Percentiles rank a stretch among this genome's conserved stretches.
These are phyloP conservation scores for Drosophila grimshawi DNA, from an alignment of 1,140 invertebrate genomes.

Conservation along the genomic window DNA sequence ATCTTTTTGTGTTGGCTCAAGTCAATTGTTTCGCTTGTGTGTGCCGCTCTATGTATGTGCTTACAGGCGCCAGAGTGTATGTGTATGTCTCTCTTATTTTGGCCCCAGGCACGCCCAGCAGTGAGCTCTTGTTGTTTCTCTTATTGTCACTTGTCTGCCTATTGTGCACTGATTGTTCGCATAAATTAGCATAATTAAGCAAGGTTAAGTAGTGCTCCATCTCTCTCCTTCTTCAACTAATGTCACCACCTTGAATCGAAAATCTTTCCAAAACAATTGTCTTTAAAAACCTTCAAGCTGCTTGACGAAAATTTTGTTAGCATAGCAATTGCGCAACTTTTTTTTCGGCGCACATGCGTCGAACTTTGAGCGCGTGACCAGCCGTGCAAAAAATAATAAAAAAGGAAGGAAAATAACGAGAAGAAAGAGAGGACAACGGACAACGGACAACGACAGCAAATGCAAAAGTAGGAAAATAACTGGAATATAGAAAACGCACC, in stretches of 20 bases:
- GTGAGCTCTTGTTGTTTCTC: conserved; percentile 31
- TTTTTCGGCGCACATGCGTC: conserved; percentile 28
- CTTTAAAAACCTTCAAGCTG: conserved; percentile 8
- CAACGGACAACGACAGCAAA: conserved; percentile 12
- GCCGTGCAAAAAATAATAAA: conserved; percentile 45
- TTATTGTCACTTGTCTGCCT: conserved; percentile 75
- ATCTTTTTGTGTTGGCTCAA: conserved; percentile 73
- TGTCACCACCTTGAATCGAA: not conserved
- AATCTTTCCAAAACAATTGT: conserved; percentile 31
- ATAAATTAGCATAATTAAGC: conserved; percentile 82
- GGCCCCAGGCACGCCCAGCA: conserved; percentile 59
- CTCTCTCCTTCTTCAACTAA: not conserved
- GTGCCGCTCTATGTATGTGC: conserved; percentile 9
- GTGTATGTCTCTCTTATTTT: conserved; percentile 58
- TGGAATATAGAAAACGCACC: conserved; percentile 31
- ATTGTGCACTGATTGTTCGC: conserved; percentile 76
- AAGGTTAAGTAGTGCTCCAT: conserved; percentile 38
- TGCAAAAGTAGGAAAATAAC: conserved; percentile 77
- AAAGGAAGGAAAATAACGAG: conserved; percentile 3
- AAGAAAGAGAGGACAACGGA: conserved; percentile 14
- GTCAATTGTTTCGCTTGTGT: conserved; percentile 75
- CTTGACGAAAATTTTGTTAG: conserved; percentile 23
- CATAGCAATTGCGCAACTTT: conserved; percentile 52
- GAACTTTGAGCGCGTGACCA: conserved; percentile 62
- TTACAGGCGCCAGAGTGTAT: not conserved